phyloP scores from a whole-genome alignment of 2,113 vertebrate genomes.

The Elachura formosa region DNA sequence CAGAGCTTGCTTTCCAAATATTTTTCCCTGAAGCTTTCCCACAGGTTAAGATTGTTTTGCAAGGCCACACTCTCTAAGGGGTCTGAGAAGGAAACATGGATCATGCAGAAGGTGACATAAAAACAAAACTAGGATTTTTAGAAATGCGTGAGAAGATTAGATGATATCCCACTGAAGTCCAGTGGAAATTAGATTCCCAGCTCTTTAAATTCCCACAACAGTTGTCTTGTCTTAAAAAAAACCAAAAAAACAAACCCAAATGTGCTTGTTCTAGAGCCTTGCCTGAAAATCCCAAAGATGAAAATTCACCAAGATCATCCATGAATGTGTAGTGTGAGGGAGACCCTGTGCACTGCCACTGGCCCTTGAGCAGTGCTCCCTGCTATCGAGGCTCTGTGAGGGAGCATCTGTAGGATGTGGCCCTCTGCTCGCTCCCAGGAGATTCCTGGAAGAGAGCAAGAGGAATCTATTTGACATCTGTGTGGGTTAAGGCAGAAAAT shows the following conservation, averaged over 20 bases:
- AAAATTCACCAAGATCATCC: not conserved
- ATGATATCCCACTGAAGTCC: not conserved
- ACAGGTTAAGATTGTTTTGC: not conserved
- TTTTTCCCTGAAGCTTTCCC: not conserved
- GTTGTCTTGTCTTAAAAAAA: not conserved
- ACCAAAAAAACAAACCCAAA: not conserved
- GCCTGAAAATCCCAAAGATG: not conserved
- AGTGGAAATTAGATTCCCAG: not conserved
- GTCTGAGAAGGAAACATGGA: not conserved
- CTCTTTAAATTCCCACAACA: not conserved
- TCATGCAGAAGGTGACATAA: not conserved
- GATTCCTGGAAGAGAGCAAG: conserved; percentile 40
- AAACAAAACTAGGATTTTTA: not conserved
- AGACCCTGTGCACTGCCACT: not conserved
- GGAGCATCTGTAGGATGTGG: not conserved
- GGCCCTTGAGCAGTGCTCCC: fast-evolving
- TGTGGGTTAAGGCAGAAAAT: conserved; percentile 59
- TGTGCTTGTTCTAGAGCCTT: not conserved
- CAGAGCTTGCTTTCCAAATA: not conserved
- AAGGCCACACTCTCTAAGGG: not conserved
- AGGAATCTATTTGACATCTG: conserved; percentile 65
- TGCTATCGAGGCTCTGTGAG: fast-evolving
- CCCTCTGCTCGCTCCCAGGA: not conserved
- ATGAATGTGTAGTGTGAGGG: fast-evolving
- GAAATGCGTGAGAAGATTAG: not conserved